phyloP scores from a whole-genome alignment of 2,888 invertebrate genomes.

The Noctuana brunneofusca region DNA sequence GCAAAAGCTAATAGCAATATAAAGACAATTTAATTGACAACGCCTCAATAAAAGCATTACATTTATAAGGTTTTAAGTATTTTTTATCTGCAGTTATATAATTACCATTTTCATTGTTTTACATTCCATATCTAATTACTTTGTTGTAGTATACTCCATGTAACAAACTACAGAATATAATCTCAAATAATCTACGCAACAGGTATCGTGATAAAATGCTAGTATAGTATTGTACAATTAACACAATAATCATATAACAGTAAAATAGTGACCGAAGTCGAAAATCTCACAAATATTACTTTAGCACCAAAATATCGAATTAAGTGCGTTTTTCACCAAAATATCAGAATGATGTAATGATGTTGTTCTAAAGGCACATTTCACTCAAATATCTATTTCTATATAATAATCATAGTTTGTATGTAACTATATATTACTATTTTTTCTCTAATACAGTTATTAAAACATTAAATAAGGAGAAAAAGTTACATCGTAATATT shows the following conservation, averaged over 20 bases:
- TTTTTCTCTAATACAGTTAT: background rate
- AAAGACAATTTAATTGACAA: conserved; percentile 18
- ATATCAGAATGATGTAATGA: background rate
- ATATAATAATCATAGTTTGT: no score
- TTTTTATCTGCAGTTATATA: background rate
- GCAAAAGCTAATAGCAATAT: conserved; percentile 24
- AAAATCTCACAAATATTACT: background rate
- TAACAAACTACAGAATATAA: no score
- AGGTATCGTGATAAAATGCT: background rate
- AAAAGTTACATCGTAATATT: no score
- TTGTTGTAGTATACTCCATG: no score
- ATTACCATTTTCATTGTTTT: background rate
- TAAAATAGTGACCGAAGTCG: background rate
- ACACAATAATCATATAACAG: background rate
- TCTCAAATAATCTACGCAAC: background rate
- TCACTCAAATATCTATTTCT: background rate
- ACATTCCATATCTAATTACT: background rate
- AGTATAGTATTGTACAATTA: background rate
- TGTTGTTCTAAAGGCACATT: background rate
- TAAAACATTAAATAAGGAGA: background rate
- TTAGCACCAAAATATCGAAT: background rate
- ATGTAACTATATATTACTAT: no score
- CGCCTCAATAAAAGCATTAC: conserved; percentile 15
- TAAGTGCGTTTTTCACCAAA: background rate
- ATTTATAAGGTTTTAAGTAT: background rate